Percentiles rank a stretch among this genome's conserved stretches.
These are phyloP conservation scores for Eufriesea mexicana DNA, from an alignment of 1,140 invertebrate species.

Conservation along the genomic window DNA sequence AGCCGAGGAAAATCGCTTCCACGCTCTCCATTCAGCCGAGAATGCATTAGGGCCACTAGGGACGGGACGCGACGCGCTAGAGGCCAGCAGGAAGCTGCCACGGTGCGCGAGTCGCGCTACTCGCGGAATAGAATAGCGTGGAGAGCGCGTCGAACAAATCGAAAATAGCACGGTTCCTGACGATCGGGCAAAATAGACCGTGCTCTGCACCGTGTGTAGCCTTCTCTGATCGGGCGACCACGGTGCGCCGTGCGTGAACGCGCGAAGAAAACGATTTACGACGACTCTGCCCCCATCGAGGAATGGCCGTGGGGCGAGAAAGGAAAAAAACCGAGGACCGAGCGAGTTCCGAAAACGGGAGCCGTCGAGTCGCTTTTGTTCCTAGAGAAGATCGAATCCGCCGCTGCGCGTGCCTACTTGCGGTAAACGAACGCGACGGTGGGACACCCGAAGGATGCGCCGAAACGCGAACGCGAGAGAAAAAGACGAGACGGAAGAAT, in stretches of 20 bases:
- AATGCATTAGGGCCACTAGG: conserved; percentile 31
- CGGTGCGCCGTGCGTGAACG: no score
- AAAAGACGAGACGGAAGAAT: background rate
- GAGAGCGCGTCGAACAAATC: conserved; percentile 28
- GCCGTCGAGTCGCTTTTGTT: conserved; percentile 56
- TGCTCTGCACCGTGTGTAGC: background rate
- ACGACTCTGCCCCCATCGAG: background rate
- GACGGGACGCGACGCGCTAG: conserved; percentile 6
- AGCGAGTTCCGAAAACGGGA: conserved; percentile 39
- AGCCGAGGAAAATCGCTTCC: conserved; percentile 45
- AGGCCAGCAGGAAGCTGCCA: conserved; percentile 34
- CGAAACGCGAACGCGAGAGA: conserved; percentile 29
- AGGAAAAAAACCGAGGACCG: background rate
- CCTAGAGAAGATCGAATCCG: conserved; percentile 35
- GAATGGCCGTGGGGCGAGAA: conserved; percentile 37
- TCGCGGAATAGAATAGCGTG: conserved; percentile 30
- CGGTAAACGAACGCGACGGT: conserved; percentile 63
- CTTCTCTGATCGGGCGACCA: conserved; percentile 3
- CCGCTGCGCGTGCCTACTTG: conserved; percentile 59
- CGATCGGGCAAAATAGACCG: conserved; percentile 40
- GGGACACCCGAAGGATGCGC: conserved; percentile 46
- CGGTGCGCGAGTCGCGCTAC: conserved; percentile 7
- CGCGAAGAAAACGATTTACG: conserved; percentile 30
- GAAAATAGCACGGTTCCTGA: conserved; percentile 51
- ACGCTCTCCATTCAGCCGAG: conserved; percentile 59